Conservation (phyloP, 2,888 invertebrate genomes). For the Lasioglossum calceatum region DNA sequence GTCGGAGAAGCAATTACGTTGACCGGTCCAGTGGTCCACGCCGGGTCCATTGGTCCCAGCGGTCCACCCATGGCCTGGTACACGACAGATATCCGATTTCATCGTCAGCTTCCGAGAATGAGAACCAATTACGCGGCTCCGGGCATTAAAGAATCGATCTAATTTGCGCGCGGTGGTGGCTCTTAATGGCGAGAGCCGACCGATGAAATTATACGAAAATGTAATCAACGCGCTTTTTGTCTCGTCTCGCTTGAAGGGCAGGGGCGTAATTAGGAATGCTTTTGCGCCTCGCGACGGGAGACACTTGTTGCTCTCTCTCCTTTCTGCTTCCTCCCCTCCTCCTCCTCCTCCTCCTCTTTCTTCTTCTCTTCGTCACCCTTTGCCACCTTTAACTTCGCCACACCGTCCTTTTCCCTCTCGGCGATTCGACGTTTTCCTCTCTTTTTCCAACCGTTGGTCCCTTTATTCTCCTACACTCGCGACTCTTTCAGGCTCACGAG, state of each 20-base stretch:
- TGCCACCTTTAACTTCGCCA: conserved; percentile 8
- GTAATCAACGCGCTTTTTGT: conserved; percentile 83
- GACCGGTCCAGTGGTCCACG: conserved; percentile 52
- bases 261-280: conserved; percentile 83
- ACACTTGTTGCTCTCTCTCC: conserved; percentile 82
- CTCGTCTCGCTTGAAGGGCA: conserved; percentile 80
- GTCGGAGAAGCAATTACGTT: conserved; percentile 72
- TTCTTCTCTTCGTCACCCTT: conserved; percentile 21
- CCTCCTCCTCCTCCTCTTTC: neutral
- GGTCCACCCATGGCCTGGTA: conserved; percentile 33
- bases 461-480: conserved; percentile 65
- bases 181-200: conserved; percentile 73
- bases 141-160: conserved; percentile 78
- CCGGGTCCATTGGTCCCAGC: conserved; percentile 8
- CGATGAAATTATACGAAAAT: conserved; percentile 83
- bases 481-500: conserved; percentile 31
- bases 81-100: conserved; percentile 76
- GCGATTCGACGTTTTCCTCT: conserved; percentile 30
- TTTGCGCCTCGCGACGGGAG: conserved; percentile 82
- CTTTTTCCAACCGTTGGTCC: conserved; percentile 42
- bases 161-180: conserved; percentile 73
- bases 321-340: conserved; percentile 51
- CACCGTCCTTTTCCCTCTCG: conserved; percentile 15
- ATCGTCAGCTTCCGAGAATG: conserved; percentile 75
- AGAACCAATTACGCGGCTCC: conserved; percentile 78